Base-by-base conservation (phyloP, 2,888 invertebrate genomes). In the Harpalus rufipes region DNA sequence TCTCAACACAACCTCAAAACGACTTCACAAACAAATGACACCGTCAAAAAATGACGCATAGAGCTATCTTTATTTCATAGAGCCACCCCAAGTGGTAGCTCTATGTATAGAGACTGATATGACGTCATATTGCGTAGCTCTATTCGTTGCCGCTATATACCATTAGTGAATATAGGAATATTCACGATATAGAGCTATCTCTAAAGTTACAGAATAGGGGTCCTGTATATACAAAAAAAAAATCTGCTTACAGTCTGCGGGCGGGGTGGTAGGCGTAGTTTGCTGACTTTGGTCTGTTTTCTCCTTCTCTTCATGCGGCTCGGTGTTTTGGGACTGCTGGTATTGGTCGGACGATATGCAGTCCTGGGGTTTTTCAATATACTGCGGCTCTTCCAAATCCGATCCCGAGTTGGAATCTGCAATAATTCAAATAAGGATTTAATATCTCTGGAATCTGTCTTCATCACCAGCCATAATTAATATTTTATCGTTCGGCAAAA, bases 211-310 rank as follows among this genome's bases (percentile, higher is more conserved):
- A n/a, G n/a, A n/a, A n/a, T n/a, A n/a, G n/a, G n/a, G n/a, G n/a
- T n/a, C n/a, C n/a, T n/a, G n/a, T n/a, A n/a, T n/a, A 2, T 25
- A 1, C 1, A 25, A 3, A 32, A 32, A 32, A 32, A 32, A 32
- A 32, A 5, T 32, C 6, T 51, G 44, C 83, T 83, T 18, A 83
- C 85, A 65, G 56, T 85, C 88, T n/a, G 87, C 84, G 7, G 90
- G 89, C 79, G 91, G 91, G 41, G 90, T 90, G 51, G 91, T 91
- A 58, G 91, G 91, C 18, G 91, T 91, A 14, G 91, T 91, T 88
- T 91, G 91, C 88, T 91, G 91, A 87, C 91, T 91, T 88, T 91
- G 91, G 88, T 91, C 91, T 87, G 91, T 91, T 89, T 90, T 91
- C 87, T 90, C 90, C 86, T 89, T 90, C 87, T 90, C 90, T 83